Base-by-base conservation (phyloP, 2,113 vertebrate genomes). In the Hemichromis elongatus region DNA sequence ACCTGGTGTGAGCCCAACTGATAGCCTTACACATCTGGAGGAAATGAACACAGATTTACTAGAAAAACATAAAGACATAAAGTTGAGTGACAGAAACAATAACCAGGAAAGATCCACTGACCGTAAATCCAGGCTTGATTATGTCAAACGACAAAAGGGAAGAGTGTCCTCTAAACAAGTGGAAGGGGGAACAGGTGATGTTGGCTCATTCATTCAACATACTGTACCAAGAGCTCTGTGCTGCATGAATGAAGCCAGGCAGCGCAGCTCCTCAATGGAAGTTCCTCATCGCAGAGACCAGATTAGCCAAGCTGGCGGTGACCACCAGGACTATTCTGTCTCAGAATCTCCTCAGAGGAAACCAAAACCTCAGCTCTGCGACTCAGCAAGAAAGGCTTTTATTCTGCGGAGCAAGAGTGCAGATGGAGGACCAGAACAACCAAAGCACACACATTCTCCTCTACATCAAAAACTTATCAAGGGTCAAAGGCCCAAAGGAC, bases 111-210 rank as follows among this genome's bases (percentile, higher is more conserved):
- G 83, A 56, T 88, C 92, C 13, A 86, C 91, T 77, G 96, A 97
- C 40, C 95, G 93, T 35, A 96, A 96, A 92, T 97, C 96, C 52
- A 96, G 96, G 93, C 94, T 96, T 4, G 96, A 96, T 80, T 94
- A 95, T 82, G 95, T 97, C 88, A 95, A 96, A 90, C 96, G 95
- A 84, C 96, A 96, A 80, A 95, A 97, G 59, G 95, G 93, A 19
- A 94, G 94, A 87, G 82, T 95, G 3, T 91, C 94, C 81, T 8
- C n/a, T 14, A 92, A 87, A 56, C 85, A 91, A 66, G 63, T 57
- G 1, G 90, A 92, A 81, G 53, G 52, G 30, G 87, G 70, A 16
- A 10, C 61, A 16, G 86, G 61, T 37, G 83, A 93, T 7, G 5
- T 61, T 24, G 87, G 40, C 9, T 80, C 84, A 33, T 94, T 96